These are phyloP conservation scores for Liasis olivaceus DNA, from an alignment of 2,797 vertebrate species.

Conservation along the genomic window DNA sequence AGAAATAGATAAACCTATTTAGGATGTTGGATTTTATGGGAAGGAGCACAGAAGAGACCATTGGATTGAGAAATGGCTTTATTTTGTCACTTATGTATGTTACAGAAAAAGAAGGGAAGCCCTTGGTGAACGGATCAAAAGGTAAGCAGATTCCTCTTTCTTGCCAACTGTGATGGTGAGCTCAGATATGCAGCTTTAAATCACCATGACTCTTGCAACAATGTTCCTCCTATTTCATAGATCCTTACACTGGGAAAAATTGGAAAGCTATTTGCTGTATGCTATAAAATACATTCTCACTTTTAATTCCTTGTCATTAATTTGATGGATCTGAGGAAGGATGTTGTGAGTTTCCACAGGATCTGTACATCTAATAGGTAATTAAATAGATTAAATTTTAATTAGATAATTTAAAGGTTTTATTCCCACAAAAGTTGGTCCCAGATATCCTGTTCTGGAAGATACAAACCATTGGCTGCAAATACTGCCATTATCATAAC, in stretches of 20 bases:
- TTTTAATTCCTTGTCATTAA: background rate
- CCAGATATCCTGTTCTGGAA: background rate
- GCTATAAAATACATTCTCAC: background rate
- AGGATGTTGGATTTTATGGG: background rate
- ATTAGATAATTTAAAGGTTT: background rate
- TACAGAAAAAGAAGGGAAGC: slow-evolving; percentile 27
- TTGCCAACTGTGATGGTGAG: background rate
- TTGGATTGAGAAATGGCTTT: background rate
- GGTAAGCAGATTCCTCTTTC: background rate
- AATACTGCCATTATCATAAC: background rate
- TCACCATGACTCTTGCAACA: background rate
- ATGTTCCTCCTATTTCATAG: background rate
- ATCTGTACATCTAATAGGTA: background rate
- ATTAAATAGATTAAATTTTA: background rate
- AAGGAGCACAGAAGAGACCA: background rate
- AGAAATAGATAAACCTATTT: background rate
- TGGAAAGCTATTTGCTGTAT: background rate
- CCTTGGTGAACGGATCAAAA: slow-evolving; percentile 18
- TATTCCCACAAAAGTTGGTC: background rate
- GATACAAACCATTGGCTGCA: background rate
- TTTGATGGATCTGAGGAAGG: background rate
- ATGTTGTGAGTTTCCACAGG: background rate
- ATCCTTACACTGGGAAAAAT: background rate
- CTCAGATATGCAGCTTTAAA: background rate
- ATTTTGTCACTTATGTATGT: background rate